phyloP scores from a whole-genome alignment of 2,113 vertebrate species.

The Ardeotis arabs region DNA sequence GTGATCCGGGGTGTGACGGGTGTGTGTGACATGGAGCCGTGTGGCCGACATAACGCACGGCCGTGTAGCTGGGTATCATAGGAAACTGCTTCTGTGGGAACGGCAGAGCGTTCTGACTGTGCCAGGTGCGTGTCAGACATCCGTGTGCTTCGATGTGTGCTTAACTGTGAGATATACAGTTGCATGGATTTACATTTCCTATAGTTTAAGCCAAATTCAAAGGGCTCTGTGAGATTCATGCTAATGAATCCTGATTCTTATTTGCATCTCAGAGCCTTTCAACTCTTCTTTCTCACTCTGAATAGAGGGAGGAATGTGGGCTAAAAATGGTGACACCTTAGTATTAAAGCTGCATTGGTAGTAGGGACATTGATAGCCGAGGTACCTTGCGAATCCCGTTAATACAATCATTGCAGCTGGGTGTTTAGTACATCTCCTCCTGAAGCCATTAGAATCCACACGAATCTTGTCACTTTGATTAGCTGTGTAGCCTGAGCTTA shows the following conservation, averaged over 20 bases:
- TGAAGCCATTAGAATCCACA: neutral
- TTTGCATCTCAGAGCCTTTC: neutral
- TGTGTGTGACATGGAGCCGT: neutral
- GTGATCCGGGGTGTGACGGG: slow-evolving; percentile 7
- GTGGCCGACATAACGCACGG: neutral
- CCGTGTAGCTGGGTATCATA: neutral
- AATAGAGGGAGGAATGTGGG: neutral
- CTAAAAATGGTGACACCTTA: slow-evolving; percentile 57
- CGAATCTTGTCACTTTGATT: neutral
- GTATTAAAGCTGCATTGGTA: neutral
- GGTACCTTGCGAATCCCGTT: neutral
- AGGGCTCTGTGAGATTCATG: neutral
- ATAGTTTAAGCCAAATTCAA: neutral
- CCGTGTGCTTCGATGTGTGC: neutral
- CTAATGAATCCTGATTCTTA: neutral
- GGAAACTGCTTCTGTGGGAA: neutral
- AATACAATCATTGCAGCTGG: neutral
- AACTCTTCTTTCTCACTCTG: neutral
- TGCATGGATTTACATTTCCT: neutral
- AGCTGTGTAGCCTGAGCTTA: neutral
- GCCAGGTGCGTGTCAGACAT: neutral
- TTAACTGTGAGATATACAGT: neutral
- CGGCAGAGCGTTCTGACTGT: neutral
- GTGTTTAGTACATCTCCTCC: neutral
- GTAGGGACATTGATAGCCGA: neutral